Evolutionary conservation across 2,113 vertebrate genomes (phyloP).

Genomic region (Pao palembangensis): DNA sequence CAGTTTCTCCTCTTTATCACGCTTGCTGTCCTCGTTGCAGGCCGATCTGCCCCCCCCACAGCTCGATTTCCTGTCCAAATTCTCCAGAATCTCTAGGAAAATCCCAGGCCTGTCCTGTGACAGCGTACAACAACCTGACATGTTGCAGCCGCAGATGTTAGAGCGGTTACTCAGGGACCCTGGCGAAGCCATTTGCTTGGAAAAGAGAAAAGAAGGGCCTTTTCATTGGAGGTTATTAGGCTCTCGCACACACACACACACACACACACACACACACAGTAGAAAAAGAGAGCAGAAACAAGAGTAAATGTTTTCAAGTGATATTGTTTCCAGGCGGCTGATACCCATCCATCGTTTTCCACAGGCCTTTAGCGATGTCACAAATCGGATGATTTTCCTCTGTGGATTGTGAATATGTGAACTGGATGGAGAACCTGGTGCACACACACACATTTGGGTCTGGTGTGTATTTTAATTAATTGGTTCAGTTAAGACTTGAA

Average conservation of each 20-base stretch:
- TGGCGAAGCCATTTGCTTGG: slow-evolving; percentile 43
- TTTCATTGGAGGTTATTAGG: too few relatives aligned
- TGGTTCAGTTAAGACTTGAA: too few relatives aligned
- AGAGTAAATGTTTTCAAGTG: not conserved
- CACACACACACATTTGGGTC: not conserved
- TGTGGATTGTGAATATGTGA: not conserved
- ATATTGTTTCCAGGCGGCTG: not conserved
- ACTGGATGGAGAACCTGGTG: too few relatives aligned
- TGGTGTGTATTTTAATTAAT: too few relatives aligned
- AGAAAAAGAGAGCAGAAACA: slow-evolving; percentile 2
- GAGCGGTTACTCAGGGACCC: slow-evolving; percentile 29
- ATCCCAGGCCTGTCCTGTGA: slow-evolving; percentile 42
- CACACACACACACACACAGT: too few relatives aligned
- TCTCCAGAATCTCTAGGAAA: slow-evolving; percentile 46
- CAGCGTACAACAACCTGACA: slow-evolving; percentile 29
- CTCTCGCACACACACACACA: too few relatives aligned
- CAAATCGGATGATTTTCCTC: not conserved
- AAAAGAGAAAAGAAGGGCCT: slow-evolving; percentile 2
- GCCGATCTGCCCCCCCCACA: not conserved
- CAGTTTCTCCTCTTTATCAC: too few relatives aligned
- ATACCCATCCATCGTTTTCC: not conserved
- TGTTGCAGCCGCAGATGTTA: slow-evolving; percentile 56
- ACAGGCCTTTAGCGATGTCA: slow-evolving; percentile 1
- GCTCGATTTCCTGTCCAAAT: not conserved
- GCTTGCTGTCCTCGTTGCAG: too few relatives aligned